Evolutionary conservation across 1,140 invertebrate genomes (phyloP), one percentile per base, ranked within the genome.

Genomic region (Rhizoglyphus robini): DNA sequence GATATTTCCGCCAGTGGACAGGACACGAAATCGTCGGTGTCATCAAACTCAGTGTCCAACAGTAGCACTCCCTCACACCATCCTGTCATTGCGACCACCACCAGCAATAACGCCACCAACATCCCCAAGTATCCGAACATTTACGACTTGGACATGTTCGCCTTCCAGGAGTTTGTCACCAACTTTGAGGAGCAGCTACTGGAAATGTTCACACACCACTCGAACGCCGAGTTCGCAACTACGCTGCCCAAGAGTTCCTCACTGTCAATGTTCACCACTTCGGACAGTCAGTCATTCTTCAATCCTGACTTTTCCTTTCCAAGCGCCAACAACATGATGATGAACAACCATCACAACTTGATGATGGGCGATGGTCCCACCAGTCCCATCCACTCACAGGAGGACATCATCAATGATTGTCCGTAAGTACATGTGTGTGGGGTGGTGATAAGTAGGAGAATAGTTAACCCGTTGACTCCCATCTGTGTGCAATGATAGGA

Each of bases 401-500:
- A 60, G n/a, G 58, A 60, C 15, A 60, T 60, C 3, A 60, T 60
- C 58, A 60, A 60, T 29, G 2, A 60, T 34, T 60, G 58, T 27
- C 58, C 58, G 58, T 60, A 60, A 32, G 58, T 20, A 32, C 13
- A 29, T 27, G 1, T 60, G 13, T 60, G 3, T 32, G 2, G n/a
- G n/a, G n/a, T n/a, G n/a, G n/a, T n/a, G n/a, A n/a, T n/a, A n/a
- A n/a, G n/a, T n/a, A n/a, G n/a, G n/a, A n/a, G n/a, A n/a, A n/a
- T n/a, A n/a, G n/a, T n/a, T n/a, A n/a, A n/a, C n/a, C n/a, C n/a
- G n/a, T n/a, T n/a, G n/a, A n/a, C n/a, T n/a, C n/a, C n/a, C n/a
- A n/a, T n/a, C n/a, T n/a, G n/a, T n/a, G n/a, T n/a, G n/a, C n/a
- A n/a, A n/a, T n/a, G n/a, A n/a, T n/a, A n/a, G n/a, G n/a, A n/a